These are phyloP conservation scores for Lysandra bellargus DNA, from an alignment of 2,888 invertebrate genomes.

Conservation along the genomic window DNA sequence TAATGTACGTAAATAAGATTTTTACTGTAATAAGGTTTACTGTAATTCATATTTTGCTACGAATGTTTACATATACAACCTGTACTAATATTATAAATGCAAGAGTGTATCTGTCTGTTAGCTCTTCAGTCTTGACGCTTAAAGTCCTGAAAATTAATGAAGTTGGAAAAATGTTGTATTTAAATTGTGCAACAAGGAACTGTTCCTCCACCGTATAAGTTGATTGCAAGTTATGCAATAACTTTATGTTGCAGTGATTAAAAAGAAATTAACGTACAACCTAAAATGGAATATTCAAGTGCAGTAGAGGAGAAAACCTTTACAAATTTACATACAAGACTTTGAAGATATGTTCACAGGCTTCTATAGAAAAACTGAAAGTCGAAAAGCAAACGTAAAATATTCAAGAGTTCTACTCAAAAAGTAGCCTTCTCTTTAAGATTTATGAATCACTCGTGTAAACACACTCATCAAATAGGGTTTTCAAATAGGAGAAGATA, in stretches of 20 bases:
- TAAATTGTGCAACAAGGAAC: too few species aligned
- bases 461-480: neutral
- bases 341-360: neutral
- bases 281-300: neutral
- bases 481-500: neutral
- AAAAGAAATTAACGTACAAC: too few species aligned
- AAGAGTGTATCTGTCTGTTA: neutral
- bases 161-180: too few species aligned
- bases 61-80: neutral
- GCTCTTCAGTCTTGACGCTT: too few species aligned
- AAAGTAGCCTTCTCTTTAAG: constrained; percentile 8
- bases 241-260: too few species aligned
- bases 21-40: neutral
- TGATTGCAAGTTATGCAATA: too few species aligned
- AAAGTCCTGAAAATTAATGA: too few species aligned
- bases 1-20: constrained; percentile 9
- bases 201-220: too few species aligned
- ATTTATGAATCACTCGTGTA: constrained; percentile 23
- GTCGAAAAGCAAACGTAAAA: constrained; percentile 17
- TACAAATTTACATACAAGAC: neutral
- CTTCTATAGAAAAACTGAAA: neutral
- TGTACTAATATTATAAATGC: neutral
- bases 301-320: neutral
- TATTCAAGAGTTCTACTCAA: constrained; percentile 10
- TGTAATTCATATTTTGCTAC: neutral